Percentiles rank a stretch among this genome's conserved stretches.
These are phyloP conservation scores for Dryobotodes eremita DNA, from an alignment of 2,888 invertebrate genomes.

Conservation along the genomic window DNA sequence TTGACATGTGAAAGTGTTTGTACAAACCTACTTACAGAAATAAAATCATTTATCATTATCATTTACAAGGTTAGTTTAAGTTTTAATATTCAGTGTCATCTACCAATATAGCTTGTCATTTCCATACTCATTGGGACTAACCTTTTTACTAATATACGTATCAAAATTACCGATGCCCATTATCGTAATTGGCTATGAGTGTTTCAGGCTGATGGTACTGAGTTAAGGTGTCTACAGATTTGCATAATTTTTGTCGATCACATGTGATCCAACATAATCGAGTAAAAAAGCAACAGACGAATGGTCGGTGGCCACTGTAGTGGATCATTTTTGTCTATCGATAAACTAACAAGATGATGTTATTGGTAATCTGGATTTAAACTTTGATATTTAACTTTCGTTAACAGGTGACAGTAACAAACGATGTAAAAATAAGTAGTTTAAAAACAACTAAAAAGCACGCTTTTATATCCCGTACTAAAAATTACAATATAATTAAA, in stretches of 20 bases:
- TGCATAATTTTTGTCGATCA: neutral
- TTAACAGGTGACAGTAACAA: too few relatives aligned
- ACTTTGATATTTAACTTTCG: neutral
- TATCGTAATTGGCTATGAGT: constrained; percentile 59
- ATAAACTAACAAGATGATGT: neutral
- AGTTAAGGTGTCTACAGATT: constrained; percentile 2
- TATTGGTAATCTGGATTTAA: too few relatives aligned
- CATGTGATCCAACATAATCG: neutral
- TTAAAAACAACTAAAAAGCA: too few relatives aligned
- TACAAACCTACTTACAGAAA: too few relatives aligned
- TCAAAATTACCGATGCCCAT: constrained; percentile 50
- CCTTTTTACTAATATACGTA: constrained; percentile 45
- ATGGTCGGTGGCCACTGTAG: too few relatives aligned
- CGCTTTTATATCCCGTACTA: too few relatives aligned
- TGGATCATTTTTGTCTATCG: neutral
- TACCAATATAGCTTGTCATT: constrained; percentile 14
- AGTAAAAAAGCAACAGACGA: neutral
- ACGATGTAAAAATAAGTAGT: too few relatives aligned
- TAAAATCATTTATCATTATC: too few relatives aligned
- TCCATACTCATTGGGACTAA: constrained; percentile 24
- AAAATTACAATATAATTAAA: too few relatives aligned
- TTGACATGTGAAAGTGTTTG: too few relatives aligned
- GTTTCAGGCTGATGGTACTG: constrained; percentile 34
- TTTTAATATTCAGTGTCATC: neutral
- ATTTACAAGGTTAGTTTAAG: too few relatives aligned